A percentile compares a stretch with the other conserved stretches of the same genome.
Evolutionary conservation across 2,888 invertebrate genomes (phyloP).

Genomic region (Drepanosiphum platanoidis): DNA sequence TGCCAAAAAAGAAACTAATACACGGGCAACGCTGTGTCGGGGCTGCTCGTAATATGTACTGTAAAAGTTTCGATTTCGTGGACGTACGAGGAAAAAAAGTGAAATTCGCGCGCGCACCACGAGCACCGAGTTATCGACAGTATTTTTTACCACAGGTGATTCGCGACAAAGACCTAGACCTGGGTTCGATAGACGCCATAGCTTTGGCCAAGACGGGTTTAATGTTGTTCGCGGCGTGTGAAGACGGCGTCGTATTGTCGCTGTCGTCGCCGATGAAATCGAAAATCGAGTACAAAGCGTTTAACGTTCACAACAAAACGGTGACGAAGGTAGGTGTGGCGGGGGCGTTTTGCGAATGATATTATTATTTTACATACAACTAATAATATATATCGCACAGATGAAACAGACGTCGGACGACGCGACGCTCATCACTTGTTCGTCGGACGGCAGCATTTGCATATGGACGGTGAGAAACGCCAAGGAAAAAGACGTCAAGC

Average conservation of each 20-base stretch:
- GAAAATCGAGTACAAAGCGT: constrained; percentile 71
- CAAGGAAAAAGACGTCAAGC: neutral
- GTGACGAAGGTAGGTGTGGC: constrained; percentile 30
- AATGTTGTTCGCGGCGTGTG: constrained; percentile 76
- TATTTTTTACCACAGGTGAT: neutral
- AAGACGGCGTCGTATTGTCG: constrained; percentile 79
- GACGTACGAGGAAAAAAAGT: no score
- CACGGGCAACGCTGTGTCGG: no score
- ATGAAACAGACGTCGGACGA: constrained; percentile 4
- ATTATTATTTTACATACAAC: no score
- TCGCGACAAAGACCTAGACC: constrained; percentile 2
- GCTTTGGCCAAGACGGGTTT: neutral
- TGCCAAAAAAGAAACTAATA: no score
- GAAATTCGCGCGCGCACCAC: no score
- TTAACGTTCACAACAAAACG: constrained; percentile 69
- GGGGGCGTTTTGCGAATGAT: neutral
- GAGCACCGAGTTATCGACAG: no score
- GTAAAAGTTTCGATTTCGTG: no score
- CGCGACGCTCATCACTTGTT: constrained; percentile 10
- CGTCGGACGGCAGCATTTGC: constrained; percentile 79
- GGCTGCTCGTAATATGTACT: no score
- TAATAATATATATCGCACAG: no score
- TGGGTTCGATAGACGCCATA: neutral
- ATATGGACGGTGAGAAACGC: constrained; percentile 75
- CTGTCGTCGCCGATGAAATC: constrained; percentile 78